A percentile compares a stretch with the other conserved stretches of the same genome.
phyloP scores from a whole-genome alignment of 2,113 vertebrate genomes.

The Asarcornis scutulata region DNA sequence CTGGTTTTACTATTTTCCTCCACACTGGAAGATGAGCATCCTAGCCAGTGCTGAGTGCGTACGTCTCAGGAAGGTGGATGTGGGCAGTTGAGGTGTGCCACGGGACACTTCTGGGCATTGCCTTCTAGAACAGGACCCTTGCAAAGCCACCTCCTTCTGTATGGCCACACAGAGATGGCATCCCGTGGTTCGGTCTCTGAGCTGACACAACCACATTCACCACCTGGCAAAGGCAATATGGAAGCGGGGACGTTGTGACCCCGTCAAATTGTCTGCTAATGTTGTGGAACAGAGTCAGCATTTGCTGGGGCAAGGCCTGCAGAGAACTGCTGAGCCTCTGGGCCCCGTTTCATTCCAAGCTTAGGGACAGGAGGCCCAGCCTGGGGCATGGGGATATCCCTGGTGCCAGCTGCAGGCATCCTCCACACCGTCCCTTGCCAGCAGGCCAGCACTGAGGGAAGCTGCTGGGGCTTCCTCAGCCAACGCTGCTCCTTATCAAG shows the following conservation, averaged over 20 bases:
- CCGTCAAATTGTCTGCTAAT: background rate
- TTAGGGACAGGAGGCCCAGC: background rate
- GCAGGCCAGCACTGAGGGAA: background rate
- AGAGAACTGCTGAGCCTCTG: background rate
- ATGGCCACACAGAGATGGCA: background rate
- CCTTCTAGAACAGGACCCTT: background rate
- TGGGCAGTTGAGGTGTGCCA: background rate
- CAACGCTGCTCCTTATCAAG: rapidly evolving
- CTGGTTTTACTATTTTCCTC: background rate
- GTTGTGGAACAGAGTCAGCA: background rate
- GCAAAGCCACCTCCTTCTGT: background rate
- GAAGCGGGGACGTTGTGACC: background rate
- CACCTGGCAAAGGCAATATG: background rate
- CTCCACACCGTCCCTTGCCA: background rate
- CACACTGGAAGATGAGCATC: background rate
- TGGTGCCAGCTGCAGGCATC: background rate
- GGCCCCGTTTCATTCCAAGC: background rate
- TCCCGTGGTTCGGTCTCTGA: background rate
- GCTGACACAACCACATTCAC: background rate
- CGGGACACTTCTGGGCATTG: background rate
- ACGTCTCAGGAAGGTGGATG: background rate
- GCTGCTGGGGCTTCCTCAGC: background rate
- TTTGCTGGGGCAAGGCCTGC: background rate
- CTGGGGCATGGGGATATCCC: background rate
- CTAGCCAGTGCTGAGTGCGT: rapidly evolving